A percentile compares a stretch with the other conserved stretches of the same genome.
Conservation (phyloP, 2,888 invertebrate genomes). For the Patella pellucida region DNA sequence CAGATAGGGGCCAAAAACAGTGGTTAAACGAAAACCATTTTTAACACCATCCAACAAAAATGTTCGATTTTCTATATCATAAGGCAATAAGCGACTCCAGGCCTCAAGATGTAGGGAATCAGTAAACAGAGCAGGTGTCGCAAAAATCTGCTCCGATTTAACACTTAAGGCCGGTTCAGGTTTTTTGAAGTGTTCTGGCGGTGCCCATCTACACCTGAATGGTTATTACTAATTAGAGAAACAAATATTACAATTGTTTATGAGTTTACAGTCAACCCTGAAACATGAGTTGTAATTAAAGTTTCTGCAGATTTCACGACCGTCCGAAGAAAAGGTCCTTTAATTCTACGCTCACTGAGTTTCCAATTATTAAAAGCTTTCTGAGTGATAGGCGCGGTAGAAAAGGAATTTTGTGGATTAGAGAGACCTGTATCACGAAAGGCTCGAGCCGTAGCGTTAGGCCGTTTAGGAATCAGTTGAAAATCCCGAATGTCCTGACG, state of each 20-base stretch:
- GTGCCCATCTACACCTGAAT: not conserved
- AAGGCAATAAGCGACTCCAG: not conserved
- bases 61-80: not conserved
- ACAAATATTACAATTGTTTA: constrained; percentile 1
- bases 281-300: not conserved
- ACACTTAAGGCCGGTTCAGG: too few species aligned
- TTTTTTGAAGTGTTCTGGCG: too few species aligned
- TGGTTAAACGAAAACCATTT: not conserved
- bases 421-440: too few species aligned
- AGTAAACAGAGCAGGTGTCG: not conserved
- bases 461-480: not conserved
- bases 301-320: not conserved
- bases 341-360: too few species aligned
- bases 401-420: too few species aligned
- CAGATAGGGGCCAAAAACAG: not conserved
- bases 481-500: not conserved
- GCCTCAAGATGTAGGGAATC: not conserved
- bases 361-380: too few species aligned
- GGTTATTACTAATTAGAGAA: not conserved
- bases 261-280: constrained; percentile 6
- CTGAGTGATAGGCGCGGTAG: too few species aligned
- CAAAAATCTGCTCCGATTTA: too few species aligned
- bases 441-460: not conserved
- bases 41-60: not conserved
- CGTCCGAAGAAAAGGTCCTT: not conserved